Percentiles rank a stretch among this genome's conserved stretches.
These are phyloP conservation scores for Myocastor coypus DNA, from an alignment of 2,113 vertebrate genomes.

Conservation along the genomic window DNA sequence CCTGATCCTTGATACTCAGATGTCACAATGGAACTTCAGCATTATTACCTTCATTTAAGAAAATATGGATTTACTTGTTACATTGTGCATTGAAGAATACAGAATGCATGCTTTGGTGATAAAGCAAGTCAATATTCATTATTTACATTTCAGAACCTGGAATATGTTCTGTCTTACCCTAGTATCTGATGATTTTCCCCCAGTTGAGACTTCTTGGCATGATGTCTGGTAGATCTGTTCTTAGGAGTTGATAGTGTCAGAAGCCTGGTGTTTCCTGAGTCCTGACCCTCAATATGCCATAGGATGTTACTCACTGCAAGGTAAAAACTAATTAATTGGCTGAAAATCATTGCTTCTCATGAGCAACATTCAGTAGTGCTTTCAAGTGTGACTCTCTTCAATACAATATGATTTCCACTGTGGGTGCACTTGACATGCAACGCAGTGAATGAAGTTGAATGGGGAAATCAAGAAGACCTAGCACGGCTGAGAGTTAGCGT, in stretches of 20 bases:
- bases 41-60: not conserved
- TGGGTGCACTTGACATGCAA: not conserved
- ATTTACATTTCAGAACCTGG: not conserved
- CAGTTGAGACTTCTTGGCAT: not conserved
- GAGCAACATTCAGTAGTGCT: not conserved
- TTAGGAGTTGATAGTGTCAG: not conserved
- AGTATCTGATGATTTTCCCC: not conserved
- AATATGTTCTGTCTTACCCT: not conserved
- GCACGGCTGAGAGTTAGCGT: not conserved
- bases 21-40: not conserved
- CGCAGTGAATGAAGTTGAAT: not conserved
- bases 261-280: not conserved
- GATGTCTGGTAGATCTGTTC: not conserved
- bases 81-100: not conserved
- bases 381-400: not conserved
- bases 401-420: slow-evolving; percentile 25
- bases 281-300: not conserved
- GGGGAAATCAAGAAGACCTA: not conserved
- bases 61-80: not conserved
- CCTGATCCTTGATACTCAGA: slow-evolving; percentile 11
- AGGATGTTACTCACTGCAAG: not conserved
- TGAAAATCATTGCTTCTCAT: not conserved
- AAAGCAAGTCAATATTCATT: not conserved
- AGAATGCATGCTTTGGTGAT: not conserved
- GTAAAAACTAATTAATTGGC: slow-evolving; percentile 40